Evolutionary conservation across 2,888 invertebrate genomes (phyloP).

Genomic region (Drosophila demipolita): DNA sequence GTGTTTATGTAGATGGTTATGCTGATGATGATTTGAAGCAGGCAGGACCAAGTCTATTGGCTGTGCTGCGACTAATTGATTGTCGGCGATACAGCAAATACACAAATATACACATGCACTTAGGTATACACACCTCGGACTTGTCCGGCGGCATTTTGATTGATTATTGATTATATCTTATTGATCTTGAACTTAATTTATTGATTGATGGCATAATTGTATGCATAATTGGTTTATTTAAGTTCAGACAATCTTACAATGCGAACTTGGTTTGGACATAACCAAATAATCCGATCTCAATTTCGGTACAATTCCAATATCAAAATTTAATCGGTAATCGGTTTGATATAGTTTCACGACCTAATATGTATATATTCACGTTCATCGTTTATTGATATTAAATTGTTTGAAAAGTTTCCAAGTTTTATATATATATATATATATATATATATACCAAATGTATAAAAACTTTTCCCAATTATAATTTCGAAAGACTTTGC

Average conservation of each 20-base stretch:
- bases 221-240: conserved; percentile 38
- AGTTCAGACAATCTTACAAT: neutral
- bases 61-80: conserved; percentile 46
- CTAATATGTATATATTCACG: neutral
- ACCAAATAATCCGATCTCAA: neutral
- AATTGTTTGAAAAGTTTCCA: neutral
- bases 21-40: conserved; percentile 12
- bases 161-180: conserved; percentile 63
- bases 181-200: conserved; percentile 48
- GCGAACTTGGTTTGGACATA: neutral
- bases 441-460: neutral
- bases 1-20: neutral
- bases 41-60: conserved; percentile 2
- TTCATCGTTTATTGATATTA: neutral
- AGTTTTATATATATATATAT: no score
- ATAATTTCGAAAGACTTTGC: neutral
- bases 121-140: conserved; percentile 2
- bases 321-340: neutral
- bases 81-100: conserved; percentile 5
- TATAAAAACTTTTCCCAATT: neutral
- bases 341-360: no score
- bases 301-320: no score
- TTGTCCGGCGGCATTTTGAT: conserved; percentile 63
- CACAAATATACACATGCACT: neutral
- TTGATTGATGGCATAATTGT: conserved; percentile 43